Conservation (phyloP, 2,797 vertebrate species). For the Scyliorhinus canicula region DNA sequence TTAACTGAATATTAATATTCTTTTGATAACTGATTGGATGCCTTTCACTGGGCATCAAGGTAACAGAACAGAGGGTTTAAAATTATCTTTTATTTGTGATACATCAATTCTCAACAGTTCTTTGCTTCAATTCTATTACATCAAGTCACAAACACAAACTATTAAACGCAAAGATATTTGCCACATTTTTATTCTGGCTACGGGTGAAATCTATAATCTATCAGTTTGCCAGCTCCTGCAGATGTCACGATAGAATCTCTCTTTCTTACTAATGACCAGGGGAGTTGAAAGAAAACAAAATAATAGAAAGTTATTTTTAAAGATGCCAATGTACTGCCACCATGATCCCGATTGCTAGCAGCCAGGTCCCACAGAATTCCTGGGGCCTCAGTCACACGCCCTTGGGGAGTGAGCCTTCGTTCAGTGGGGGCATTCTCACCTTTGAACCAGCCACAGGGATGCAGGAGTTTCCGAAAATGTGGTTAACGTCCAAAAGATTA, state of each 20-base stretch:
- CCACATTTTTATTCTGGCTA: neutral
- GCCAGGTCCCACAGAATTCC: neutral
- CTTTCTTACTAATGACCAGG: neutral
- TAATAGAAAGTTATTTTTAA: neutral
- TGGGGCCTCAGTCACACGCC: neutral
- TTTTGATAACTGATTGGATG: neutral
- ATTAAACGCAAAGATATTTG: neutral
- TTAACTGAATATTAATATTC: neutral
- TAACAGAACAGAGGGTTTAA: neutral
- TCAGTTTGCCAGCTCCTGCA: neutral
- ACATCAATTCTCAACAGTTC: neutral
- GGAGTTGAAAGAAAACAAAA: neutral
- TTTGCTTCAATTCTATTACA: neutral
- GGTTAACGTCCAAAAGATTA: neutral
- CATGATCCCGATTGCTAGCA: neutral
- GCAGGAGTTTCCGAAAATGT: neutral
- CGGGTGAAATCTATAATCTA: neutral
- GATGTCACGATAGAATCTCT: neutral
- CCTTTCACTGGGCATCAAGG: neutral
- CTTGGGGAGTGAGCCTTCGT: neutral
- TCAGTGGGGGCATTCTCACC: neutral
- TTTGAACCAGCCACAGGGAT: neutral
- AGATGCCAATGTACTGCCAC: fast-evolving
- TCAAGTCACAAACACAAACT: neutral
- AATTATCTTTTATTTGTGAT: neutral